Evolutionary conservation across 2,113 vertebrate genomes (phyloP).

Genomic region (Tragelaphus strepsiceros): DNA sequence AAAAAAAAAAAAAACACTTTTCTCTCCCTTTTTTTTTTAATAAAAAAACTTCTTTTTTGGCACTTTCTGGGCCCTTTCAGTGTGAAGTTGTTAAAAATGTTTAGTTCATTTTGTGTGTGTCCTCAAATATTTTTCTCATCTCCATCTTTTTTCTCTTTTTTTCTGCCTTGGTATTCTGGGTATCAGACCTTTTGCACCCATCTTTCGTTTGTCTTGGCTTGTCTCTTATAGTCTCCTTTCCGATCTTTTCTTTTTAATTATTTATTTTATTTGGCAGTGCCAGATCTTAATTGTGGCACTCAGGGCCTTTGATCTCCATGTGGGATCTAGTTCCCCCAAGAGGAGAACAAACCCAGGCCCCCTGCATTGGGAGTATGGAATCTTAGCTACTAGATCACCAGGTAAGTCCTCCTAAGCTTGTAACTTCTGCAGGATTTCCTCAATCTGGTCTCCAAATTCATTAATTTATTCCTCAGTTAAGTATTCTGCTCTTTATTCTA

Average conservation of each 20-base stretch:
- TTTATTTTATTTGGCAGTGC: background rate
- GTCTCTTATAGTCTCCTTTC: background rate
- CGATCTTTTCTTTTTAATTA: background rate
- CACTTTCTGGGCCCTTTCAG: background rate
- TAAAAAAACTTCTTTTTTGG: background rate
- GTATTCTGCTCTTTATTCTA: background rate
- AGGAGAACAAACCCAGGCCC: background rate
- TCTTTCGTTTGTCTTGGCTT: background rate
- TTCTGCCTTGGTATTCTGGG: background rate
- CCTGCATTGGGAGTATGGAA: background rate
- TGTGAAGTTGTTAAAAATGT: background rate
- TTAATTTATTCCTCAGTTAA: background rate
- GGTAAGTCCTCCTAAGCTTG: background rate
- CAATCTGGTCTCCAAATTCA: background rate
- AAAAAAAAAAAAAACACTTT: background rate
- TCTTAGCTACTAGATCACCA: background rate
- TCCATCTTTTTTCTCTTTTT: background rate
- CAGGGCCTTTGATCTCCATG: background rate
- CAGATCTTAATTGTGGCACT: background rate
- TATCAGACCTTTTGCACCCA: background rate
- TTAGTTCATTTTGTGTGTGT: background rate
- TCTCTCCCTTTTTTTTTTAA: background rate
- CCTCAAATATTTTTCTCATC: constrained; percentile 4
- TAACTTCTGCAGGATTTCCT: background rate
- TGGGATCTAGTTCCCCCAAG: background rate